Percentiles rank a stretch among this genome's conserved stretches.
These are phyloP conservation scores for Parazoanthus atlanticus DNA, from an alignment of 92 coral and sea anemone genomes.

Conservation along the genomic window DNA sequence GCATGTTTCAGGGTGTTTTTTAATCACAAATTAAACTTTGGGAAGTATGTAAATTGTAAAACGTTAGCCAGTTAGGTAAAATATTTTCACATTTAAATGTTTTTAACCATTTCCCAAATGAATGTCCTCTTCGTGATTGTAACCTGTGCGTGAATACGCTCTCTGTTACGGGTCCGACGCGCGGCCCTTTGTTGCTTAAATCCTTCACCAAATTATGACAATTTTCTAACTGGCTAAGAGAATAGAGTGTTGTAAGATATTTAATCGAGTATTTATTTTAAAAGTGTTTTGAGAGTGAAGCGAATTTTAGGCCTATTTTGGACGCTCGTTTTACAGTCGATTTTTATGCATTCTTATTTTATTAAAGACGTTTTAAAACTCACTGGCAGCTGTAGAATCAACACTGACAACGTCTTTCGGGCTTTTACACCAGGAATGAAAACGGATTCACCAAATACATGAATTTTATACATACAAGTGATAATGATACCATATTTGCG, in stretches of 20 bases:
- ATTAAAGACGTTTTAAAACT: background rate
- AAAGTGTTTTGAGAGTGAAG: background rate
- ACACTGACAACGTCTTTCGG: no score
- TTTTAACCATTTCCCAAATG: background rate
- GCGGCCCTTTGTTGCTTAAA: background rate
- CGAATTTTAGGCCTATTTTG: background rate
- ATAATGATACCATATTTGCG: no score
- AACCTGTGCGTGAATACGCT: background rate
- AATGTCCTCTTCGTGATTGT: background rate
- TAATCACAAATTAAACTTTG: background rate
- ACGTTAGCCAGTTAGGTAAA: background rate
- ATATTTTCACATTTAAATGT: background rate
- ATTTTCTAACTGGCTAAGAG: background rate
- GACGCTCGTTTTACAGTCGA: background rate
- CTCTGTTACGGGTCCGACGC: background rate
- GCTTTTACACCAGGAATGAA: background rate
- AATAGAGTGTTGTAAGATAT: constrained; percentile 28
- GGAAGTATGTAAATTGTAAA: background rate
- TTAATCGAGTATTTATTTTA: constrained; percentile 43
- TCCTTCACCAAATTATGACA: background rate
- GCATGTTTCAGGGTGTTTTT: no score
- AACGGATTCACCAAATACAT: no score
- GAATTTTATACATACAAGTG: no score
- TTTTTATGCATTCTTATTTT: background rate
- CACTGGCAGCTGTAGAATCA: background rate